Evolutionary conservation across 1,140 invertebrate species (phyloP), one percentile per base, ranked within the genome.

Genomic region (Antheraea mylitta): DNA sequence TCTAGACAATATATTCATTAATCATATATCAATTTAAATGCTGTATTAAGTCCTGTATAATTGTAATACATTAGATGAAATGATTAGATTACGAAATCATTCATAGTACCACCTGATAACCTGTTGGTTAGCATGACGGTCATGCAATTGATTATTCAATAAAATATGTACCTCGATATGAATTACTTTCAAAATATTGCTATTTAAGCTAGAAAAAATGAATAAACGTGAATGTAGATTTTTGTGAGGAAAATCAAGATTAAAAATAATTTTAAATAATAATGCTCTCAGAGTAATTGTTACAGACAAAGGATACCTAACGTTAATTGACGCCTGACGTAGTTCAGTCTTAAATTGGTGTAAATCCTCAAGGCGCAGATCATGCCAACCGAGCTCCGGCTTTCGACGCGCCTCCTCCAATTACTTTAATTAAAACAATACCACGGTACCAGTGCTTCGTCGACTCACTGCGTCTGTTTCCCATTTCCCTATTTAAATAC

Each of bases 381-480:
- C 89, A 91, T 89, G 86, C 82, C 85, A 83, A 81, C 81, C 82
- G 85, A 85, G 84, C 82, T 85, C 71, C 86, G 78, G 86, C 84
- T 82, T 88, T 89, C 86, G 77, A 83, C 85, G 86, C 85, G 84
- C 86, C 87, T 90, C 86, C 87, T 90, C 87, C 88, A 91, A 91
- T 89, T 89, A 90, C 86, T 92, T 91, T 90, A 90, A 92, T 90
- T 90, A 90, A 92, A 90, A 89, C 89, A 91, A 90, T 89, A 90
- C 85, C 85, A 87, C 82, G 85, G 79, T 80, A 87, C 84, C 84
- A 90, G 84, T 85, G 83, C 87, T 87, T 83, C 87, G 87, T 88
- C 87, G 87, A 89, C 82, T 91, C 85, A 79, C 83, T 81, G 87
- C 80, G 82, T 87, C 88, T 91, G 89, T 89, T 90, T 91, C 85